A percentile compares a stretch with the other conserved stretches of the same genome.
Conservation (phyloP, 2,113 vertebrate genomes). For the Amphiprion ocellaris region DNA sequence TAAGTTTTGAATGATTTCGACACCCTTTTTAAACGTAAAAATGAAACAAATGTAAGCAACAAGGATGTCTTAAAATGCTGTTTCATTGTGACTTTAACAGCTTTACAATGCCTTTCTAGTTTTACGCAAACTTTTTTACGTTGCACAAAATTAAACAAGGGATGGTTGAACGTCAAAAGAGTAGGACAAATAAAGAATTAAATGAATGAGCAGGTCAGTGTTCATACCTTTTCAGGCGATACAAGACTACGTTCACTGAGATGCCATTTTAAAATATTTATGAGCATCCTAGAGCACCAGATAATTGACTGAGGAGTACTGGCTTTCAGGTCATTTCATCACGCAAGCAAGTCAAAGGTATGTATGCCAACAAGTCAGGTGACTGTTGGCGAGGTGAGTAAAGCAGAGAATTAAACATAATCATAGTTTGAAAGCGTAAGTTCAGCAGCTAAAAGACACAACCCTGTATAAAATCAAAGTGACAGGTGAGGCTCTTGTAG, state of each 20-base stretch:
- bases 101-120: no score
- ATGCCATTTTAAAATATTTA: constrained; percentile 44
- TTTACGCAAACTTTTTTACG: no score
- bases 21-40: not conserved
- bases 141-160: not conserved
- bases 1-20: no score
- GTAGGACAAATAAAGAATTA: not conserved
- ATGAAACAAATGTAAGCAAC: not conserved
- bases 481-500: not conserved
- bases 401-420: not conserved
- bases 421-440: not conserved
- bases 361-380: not conserved
- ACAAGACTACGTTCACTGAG: not conserved
- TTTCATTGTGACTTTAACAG: no score
- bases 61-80: not conserved
- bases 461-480: not conserved
- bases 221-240: not conserved
- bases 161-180: not conserved
- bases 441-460: not conserved
- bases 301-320: not conserved
- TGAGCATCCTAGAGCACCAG: not conserved
- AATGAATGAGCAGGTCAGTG: not conserved
- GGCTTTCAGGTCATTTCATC: constrained; percentile 4
- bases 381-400: not conserved
- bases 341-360: not conserved